phyloP scores from a whole-genome alignment of 2,888 invertebrate genomes.

The Lepidocyrtoides sp. region DNA sequence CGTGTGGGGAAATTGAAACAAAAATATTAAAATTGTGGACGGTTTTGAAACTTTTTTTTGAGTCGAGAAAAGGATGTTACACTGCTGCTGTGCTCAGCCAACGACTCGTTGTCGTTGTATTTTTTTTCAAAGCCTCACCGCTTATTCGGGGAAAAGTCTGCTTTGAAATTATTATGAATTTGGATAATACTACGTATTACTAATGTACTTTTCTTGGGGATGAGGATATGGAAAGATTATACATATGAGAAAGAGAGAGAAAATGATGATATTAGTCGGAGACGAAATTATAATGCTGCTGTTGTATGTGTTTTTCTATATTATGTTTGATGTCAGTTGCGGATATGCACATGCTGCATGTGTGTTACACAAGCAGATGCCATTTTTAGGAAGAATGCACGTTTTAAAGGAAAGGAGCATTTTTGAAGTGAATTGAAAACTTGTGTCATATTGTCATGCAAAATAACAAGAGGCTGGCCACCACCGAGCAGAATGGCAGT shows the following conservation, averaged over 20 bases:
- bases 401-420: background rate
- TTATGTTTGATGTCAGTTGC: background rate
- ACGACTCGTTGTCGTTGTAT: background rate
- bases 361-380: background rate
- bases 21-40: constrained; percentile 62
- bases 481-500: background rate
- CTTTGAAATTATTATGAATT: constrained; percentile 31
- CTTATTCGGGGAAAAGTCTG: background rate
- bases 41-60: constrained; percentile 40
- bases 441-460: background rate
- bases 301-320: background rate
- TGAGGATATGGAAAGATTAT: background rate
- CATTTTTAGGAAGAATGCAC: background rate
- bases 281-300: background rate
- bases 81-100: too few relatives aligned
- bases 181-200: background rate
- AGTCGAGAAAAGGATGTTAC: background rate
- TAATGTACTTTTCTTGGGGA: background rate
- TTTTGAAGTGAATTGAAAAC: background rate
- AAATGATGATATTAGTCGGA: too few relatives aligned
- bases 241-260: background rate
- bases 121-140: background rate
- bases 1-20: constrained; percentile 62
- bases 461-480: background rate
- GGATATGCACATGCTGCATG: background rate